Conservation (phyloP, 2,797 vertebrate species). For the Jordanella pulchra region DNA sequence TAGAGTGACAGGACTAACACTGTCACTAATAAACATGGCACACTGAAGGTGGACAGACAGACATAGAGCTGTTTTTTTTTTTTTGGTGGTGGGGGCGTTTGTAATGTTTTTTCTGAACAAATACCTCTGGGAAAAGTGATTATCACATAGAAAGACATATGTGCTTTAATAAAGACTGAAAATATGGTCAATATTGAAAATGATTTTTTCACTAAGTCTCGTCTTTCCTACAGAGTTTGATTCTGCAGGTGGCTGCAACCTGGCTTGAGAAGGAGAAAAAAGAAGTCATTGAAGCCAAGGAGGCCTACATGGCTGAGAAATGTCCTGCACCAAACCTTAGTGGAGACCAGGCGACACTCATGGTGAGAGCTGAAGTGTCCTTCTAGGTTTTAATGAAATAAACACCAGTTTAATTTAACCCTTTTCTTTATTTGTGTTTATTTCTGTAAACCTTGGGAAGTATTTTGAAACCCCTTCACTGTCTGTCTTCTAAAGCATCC, state of each 20-base stretch:
- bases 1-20: too few relatives aligned
- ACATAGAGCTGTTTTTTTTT: too few relatives aligned
- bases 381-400: neutral
- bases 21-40: too few relatives aligned
- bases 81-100: too few relatives aligned
- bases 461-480: neutral
- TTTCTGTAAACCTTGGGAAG: neutral
- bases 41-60: too few relatives aligned
- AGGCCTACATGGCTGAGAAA: slow-evolving; percentile 56
- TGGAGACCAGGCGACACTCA: slow-evolving; percentile 66
- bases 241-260: slow-evolving; percentile 69
- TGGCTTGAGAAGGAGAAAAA: slow-evolving; percentile 65
- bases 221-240: slow-evolving; percentile 77
- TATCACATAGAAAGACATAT: neutral
- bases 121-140: neutral
- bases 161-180: neutral
- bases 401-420: neutral
- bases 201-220: neutral
- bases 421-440: neutral
- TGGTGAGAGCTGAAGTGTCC: slow-evolving; percentile 52
- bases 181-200: neutral
- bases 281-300: slow-evolving; percentile 42
- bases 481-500: neutral
- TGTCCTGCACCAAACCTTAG: slow-evolving; percentile 35
- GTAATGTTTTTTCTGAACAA: neutral